Base-by-base conservation (phyloP, 2,113 vertebrate genomes). In the Heterotilapia buettikoferi region DNA sequence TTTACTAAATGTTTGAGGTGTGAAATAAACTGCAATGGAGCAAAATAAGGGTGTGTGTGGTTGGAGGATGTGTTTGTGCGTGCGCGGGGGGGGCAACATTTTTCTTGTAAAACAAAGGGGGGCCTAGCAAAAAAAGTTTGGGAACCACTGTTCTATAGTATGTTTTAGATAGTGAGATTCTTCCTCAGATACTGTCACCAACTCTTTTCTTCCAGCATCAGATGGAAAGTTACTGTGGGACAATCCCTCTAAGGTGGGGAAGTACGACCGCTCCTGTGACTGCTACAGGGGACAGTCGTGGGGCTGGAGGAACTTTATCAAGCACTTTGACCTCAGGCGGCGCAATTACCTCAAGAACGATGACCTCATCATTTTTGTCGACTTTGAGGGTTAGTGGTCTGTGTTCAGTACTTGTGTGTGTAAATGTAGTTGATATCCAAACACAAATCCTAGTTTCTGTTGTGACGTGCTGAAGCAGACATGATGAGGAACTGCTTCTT, bases 341-440 rank as follows among this genome's bases (percentile, higher is more conserved):
- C 93, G 95, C 7, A 95, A 93, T 86, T 96, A 96, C 82, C 93
- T 96, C 16, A 96, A 97, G 92, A 96, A 96, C 2, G 95, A 96
- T 63, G 95, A 97, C 92, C 96, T 96, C 85, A 95, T 96, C 52
- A 93, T 96, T 91, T 92, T 96, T n/a, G 13, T 95, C 5, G 94
- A 96, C 90, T 97, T 96, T 90, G 94, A 97, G 16, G 96, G 96
- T 96, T 36, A 26, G 91, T 89, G 16, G 8, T 56, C 2, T 45
- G 43, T 52, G 9, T 61, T 61, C 24, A 5, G 7, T 8, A 11
- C 18, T n/a, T 12, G 2, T 80, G 7, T 84, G 16, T 47, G 9
- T 9, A 31, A 63, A 21, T 21, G n/a, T 21, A 38, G 31, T 18
- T 38, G 16, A 40, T 14, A 8, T 43, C 21, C 4, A 73, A 29